Evolutionary conservation across 1,140 invertebrate species (phyloP).

Genomic region (Spodoptera frugiperda): DNA sequence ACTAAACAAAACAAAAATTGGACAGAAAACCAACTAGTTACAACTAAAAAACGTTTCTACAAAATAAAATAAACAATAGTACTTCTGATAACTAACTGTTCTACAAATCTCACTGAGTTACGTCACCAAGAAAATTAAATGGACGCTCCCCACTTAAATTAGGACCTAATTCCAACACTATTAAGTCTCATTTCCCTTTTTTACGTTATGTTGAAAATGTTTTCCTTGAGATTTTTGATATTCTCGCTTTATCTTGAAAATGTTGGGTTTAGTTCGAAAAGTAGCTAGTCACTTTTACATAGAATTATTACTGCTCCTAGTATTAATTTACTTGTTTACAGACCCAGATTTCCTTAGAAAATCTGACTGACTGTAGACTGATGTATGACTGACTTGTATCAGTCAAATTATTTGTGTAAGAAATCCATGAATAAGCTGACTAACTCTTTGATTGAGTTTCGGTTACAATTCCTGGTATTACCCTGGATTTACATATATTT

Average conservation of each 20-base stretch:
- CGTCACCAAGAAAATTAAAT: neutral
- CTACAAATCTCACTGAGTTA: neutral
- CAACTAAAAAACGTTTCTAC: neutral
- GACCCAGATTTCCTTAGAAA: too few relatives aligned
- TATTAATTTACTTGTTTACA: too few relatives aligned
- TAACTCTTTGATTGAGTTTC: too few relatives aligned
- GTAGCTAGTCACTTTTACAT: neutral
- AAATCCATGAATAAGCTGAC: too few relatives aligned
- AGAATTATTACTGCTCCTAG: neutral
- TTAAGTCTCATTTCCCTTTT: neutral
- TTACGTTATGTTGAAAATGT: neutral
- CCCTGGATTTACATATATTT: too few relatives aligned
- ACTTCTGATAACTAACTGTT: neutral
- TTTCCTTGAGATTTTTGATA: neutral
- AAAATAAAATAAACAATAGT: neutral
- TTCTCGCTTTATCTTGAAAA: neutral
- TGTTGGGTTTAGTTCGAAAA: neutral
- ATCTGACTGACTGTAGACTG: too few relatives aligned
- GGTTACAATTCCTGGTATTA: too few relatives aligned
- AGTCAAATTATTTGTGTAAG: too few relatives aligned
- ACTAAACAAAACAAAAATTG: neutral
- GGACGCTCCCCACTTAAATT: neutral
- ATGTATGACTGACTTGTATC: too few relatives aligned
- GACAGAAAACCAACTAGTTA: neutral
- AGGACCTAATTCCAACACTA: neutral